Evolutionary conservation across 2,113 vertebrate species (phyloP).

Genomic region (Ardeotis arabs): DNA sequence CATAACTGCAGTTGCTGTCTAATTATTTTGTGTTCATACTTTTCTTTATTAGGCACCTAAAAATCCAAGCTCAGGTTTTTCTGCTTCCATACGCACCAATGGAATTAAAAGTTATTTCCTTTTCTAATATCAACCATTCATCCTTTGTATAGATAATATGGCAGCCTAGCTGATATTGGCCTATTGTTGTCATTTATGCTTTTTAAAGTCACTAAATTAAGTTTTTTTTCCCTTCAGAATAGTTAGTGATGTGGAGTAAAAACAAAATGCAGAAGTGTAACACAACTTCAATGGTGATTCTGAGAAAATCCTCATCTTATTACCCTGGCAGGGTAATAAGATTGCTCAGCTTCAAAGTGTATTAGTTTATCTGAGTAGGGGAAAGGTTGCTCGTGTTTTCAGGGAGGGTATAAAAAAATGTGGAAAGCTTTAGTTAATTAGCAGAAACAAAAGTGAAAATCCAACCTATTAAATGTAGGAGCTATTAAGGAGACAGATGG

Average conservation of each 20-base stretch:
- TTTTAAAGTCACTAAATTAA: background rate
- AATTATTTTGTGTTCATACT: background rate
- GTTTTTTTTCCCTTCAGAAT: background rate
- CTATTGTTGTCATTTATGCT: background rate
- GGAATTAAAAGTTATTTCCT: background rate
- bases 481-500: constrained; percentile 37
- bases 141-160: background rate
- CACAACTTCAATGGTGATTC: background rate
- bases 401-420: constrained; percentile 20
- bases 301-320: background rate
- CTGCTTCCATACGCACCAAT: background rate
- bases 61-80: background rate
- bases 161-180: background rate
- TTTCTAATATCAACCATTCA: background rate
- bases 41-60: background rate
- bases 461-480: constrained; percentile 21
- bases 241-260: background rate
- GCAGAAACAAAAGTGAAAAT: constrained; percentile 47
- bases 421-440: constrained; percentile 54
- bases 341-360: background rate
- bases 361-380: background rate
- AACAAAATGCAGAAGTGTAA: background rate
- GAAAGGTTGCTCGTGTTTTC: constrained; percentile 14
- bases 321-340: background rate
- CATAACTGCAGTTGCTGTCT: background rate